Conservation (phyloP, 2,888 invertebrate species). For the Graphium colonna region DNA sequence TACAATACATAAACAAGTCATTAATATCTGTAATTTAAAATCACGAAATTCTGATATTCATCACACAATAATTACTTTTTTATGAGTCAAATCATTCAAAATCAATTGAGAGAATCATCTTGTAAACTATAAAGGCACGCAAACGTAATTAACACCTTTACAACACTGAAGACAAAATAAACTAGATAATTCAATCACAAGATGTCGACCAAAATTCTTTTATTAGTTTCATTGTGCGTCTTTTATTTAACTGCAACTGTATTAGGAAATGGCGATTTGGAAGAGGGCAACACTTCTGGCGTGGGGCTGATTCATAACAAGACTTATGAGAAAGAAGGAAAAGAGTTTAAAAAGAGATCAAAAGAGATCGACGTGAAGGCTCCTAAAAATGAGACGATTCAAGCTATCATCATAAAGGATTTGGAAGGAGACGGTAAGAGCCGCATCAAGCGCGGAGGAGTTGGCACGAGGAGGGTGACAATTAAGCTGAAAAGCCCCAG, state of each 20-base stretch:
- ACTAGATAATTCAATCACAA: background rate
- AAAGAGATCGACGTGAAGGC: constrained; percentile 28
- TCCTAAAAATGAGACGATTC: constrained; percentile 27
- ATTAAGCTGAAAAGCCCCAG: constrained; percentile 32
- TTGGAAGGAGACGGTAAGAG: constrained; percentile 34
- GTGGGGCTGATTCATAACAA: constrained; percentile 15
- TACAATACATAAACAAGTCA: no score
- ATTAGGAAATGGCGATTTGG: constrained; percentile 24
- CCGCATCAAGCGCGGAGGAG: constrained; percentile 36
- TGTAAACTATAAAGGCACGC: no score
- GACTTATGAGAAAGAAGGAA: background rate
- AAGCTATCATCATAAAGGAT: constrained; percentile 33
- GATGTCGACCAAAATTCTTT: background rate
- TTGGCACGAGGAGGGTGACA: constrained; percentile 33
- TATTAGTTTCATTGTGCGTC: background rate
- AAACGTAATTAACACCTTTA: no score
- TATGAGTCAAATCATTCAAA: no score
- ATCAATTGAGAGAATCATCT: no score
- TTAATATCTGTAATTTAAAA: no score
- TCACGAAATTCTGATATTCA: no score
- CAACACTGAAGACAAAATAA: no score
- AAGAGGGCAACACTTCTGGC: constrained; percentile 22
- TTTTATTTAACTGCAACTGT: constrained; percentile 20
- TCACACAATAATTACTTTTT: no score
- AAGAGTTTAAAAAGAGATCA: constrained; percentile 16